Evolutionary conservation across 2,113 vertebrate species (phyloP).

Genomic region (Dasyprocta punctata): DNA sequence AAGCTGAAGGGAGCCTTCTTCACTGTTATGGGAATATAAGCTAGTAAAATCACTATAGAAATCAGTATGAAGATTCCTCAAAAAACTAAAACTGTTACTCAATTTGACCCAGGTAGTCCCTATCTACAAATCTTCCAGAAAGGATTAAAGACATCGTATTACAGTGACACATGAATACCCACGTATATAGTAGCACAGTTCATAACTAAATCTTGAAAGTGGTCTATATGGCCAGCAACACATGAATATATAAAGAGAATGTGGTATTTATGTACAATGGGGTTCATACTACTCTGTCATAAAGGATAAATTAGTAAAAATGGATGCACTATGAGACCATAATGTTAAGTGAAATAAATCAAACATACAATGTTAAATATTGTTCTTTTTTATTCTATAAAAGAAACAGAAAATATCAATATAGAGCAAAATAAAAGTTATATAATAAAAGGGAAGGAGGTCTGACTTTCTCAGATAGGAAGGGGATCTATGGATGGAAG

Average conservation of each 20-base stretch:
- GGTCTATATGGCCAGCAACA: not conserved
- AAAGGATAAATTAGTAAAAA: not conserved
- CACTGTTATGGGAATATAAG: not conserved
- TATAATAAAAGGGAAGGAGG: not conserved
- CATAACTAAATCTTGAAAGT: not conserved
- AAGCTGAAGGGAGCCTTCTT: not conserved
- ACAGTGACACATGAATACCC: not conserved
- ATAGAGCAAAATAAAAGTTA: not conserved
- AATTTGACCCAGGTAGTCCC: not conserved
- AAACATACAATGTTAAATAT: not conserved
- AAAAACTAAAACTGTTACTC: not conserved
- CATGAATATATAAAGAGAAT: not conserved
- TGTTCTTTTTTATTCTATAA: not conserved
- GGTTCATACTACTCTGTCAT: not conserved
- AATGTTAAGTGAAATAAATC: not conserved
- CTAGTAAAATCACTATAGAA: not conserved
- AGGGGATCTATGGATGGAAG: not conserved
- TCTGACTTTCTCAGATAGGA: not conserved
- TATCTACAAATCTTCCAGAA: not conserved
- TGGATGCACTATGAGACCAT: not conserved
- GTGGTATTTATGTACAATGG: not conserved
- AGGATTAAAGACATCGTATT: not conserved
- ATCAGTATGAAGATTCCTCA: not conserved
- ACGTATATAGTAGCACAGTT: not conserved
- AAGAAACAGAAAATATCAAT: not conserved